These are phyloP conservation scores for Bhutanitis thaidina DNA, from an alignment of 2,888 invertebrate species.

Conservation along the genomic window DNA sequence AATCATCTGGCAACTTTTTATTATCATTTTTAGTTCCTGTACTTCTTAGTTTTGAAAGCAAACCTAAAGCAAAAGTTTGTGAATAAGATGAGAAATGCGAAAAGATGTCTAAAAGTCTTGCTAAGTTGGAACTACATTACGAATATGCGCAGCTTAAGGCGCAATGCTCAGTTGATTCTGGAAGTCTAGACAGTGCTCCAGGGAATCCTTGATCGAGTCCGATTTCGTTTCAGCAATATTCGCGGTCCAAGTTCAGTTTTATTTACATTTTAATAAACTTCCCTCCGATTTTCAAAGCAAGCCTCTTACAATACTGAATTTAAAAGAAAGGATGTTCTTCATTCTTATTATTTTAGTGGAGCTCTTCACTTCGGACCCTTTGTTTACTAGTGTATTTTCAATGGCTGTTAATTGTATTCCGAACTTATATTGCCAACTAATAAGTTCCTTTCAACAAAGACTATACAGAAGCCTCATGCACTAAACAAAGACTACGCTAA, in stretches of 20 bases:
- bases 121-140: slow-evolving; percentile 13
- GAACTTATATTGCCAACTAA: slow-evolving; percentile 42
- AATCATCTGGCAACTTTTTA: no score
- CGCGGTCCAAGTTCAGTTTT: slow-evolving; percentile 25
- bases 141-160: slow-evolving; percentile 22
- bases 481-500: slow-evolving; percentile 52
- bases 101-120: slow-evolving; percentile 8
- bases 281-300: slow-evolving; percentile 22
- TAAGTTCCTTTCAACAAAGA: slow-evolving; percentile 57
- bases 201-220: slow-evolving; percentile 33
- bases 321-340: slow-evolving; percentile 5
- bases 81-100: no score
- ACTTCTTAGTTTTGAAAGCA: no score
- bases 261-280: slow-evolving; percentile 13
- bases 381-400: slow-evolving; percentile 21
- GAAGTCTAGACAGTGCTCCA: slow-evolving; percentile 54
- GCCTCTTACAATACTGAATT: slow-evolving; percentile 1
- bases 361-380: slow-evolving; percentile 22
- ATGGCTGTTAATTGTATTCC: slow-evolving; percentile 30
- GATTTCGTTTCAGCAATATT: slow-evolving; percentile 32
- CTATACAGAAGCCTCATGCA: slow-evolving; percentile 40
- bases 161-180: slow-evolving; percentile 33
- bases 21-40: no score
- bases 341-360: slow-evolving; percentile 12
- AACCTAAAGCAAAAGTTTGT: no score